These are phyloP conservation scores for Pristionchus arcanus DNA, from an alignment of 2,888 invertebrate genomes.

Conservation along the genomic window DNA sequence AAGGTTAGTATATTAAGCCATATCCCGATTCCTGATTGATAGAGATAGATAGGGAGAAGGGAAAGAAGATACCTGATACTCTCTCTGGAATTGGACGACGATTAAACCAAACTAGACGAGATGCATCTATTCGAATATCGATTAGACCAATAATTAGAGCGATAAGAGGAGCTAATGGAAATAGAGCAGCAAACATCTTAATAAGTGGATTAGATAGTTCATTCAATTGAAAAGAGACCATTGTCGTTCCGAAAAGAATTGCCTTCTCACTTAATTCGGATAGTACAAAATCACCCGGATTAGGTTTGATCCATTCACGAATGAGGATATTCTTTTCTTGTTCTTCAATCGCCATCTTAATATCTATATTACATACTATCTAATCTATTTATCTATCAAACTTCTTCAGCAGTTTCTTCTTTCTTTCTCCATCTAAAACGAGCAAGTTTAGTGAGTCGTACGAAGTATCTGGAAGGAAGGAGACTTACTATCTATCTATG, in stretches of 20 bases:
- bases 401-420: conserved; percentile 55
- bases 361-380: neutral
- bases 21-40: conserved; percentile 79
- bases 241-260: conserved; percentile 81
- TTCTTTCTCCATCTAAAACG: neutral
- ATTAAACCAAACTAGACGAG: conserved; percentile 79
- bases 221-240: conserved; percentile 57
- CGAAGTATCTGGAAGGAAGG: conserved; percentile 58
- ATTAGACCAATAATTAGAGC: conserved; percentile 80
- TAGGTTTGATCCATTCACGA: conserved; percentile 80
- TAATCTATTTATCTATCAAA: neutral
- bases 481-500: neutral
- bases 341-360: conserved; percentile 18
- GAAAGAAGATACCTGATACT: conserved; percentile 57
- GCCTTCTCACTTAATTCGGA: conserved; percentile 82
- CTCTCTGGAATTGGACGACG: conserved; percentile 79
- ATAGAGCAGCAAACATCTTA: conserved; percentile 82
- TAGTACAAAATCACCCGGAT: conserved; percentile 81
- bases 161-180: conserved; percentile 81
- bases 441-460: conserved; percentile 56
- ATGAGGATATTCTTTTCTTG: conserved; percentile 74
- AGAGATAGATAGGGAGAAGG: neutral
- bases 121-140: conserved; percentile 78
- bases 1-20: conserved; percentile 81
- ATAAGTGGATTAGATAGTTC: neutral